phyloP scores from a whole-genome alignment of 2,888 invertebrate species.

The Endomychus coccineus region DNA sequence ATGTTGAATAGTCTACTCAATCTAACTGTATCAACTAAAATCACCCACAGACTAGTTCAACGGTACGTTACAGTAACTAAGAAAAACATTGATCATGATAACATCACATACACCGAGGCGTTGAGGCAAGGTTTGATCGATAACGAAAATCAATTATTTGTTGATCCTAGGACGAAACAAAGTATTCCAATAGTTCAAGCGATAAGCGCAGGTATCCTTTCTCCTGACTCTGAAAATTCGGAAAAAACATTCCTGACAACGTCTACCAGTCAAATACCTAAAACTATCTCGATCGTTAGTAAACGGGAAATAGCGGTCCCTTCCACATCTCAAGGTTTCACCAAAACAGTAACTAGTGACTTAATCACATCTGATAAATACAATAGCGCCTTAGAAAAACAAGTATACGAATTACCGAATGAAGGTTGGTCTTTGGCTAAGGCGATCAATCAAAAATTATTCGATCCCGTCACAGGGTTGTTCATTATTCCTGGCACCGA shows the following conservation, averaged over 20 bases:
- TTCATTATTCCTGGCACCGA: constrained; percentile 85
- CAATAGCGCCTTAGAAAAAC: constrained; percentile 51
- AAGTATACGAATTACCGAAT: constrained; percentile 69
- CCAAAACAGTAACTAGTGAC: constrained; percentile 39
- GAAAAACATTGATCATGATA: constrained; percentile 49
- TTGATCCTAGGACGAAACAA: constrained; percentile 66
- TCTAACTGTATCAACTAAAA: constrained; percentile 81
- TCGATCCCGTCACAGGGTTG: constrained; percentile 75
- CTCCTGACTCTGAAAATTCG: constrained; percentile 48
- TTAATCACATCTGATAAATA: constrained; percentile 45
- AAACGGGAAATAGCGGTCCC: constrained; percentile 26
- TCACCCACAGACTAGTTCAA: constrained; percentile 77
- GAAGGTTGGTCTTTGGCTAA: constrained; percentile 79
- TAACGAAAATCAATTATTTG: constrained; percentile 66
- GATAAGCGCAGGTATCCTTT: constrained; percentile 62
- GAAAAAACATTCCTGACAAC: constrained; percentile 27
- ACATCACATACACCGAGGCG: constrained; percentile 72
- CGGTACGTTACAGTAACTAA: constrained; percentile 71
- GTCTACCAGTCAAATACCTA: constrained; percentile 25
- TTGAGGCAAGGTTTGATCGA: constrained; percentile 71
- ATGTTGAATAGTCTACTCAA: constrained; percentile 77
- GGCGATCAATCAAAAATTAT: constrained; percentile 73
- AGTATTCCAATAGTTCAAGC: constrained; percentile 71
- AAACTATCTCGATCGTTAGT: constrained; percentile 27
- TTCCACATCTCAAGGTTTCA: constrained; percentile 8